Conservation (phyloP, 1,140 invertebrate species). For the Lucilia sericata region DNA sequence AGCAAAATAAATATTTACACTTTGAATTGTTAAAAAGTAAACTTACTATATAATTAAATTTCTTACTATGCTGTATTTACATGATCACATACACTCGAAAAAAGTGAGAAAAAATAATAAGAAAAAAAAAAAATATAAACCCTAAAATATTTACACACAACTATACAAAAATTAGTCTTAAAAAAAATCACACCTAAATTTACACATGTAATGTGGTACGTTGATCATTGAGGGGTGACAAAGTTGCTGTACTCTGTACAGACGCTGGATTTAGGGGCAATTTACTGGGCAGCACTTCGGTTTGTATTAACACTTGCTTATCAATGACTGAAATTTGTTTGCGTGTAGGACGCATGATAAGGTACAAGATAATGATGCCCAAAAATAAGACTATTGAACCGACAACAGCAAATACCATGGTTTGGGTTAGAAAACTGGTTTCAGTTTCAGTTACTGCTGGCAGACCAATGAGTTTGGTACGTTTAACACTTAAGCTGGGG, state of each 20-base stretch:
- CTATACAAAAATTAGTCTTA: neutral
- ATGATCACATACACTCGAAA: conserved; percentile 26
- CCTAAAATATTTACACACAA: conserved; percentile 4
- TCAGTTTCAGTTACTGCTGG: neutral
- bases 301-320: conserved; percentile 48
- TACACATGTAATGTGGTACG: conserved; percentile 48
- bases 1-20: conserved; percentile 1
- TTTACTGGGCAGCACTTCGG: conserved; percentile 46
- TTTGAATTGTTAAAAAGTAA: neutral
- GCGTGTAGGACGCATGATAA: conserved; percentile 38
- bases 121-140: neutral
- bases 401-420: conserved; percentile 32
- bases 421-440: conserved; percentile 30
- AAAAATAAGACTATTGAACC: conserved; percentile 39
- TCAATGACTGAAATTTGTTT: conserved; percentile 41
- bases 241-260: neutral
- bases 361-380: conserved; percentile 30
- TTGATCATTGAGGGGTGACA: neutral
- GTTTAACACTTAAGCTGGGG: conserved; percentile 32
- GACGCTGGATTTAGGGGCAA: conserved; percentile 17
- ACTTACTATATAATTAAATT: neutral
- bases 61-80: conserved; percentile 12
- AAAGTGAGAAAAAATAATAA: neutral
- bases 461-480: conserved; percentile 41
- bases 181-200: conserved; percentile 5